Base-by-base conservation (phyloP, 2,888 invertebrate genomes). In the Alentia gelatinosa region DNA sequence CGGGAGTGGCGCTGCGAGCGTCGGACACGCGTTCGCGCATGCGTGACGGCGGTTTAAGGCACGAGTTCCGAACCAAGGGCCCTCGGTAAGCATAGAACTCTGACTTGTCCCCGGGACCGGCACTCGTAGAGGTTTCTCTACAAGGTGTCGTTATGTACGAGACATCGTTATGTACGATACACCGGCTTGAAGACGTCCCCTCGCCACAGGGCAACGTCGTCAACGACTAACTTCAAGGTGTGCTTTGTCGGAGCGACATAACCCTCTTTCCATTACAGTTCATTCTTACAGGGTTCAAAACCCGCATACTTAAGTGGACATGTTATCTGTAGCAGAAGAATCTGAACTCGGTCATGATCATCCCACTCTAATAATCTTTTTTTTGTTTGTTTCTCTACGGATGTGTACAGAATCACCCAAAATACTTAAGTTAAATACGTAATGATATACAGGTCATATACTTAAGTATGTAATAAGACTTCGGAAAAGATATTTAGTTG, bases 241-340 rank as follows among this genome's bases (percentile, higher is more conserved):
- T 68, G 26, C 68, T 30, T 26, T 26, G 68, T 68, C 68, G 33
- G 39, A 79, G n/a, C 35, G 39, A 37, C 26, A n/a, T 39, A 79
- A 5, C 79, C 79, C 35, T 79, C 35, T 79, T 79, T 79, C 79
- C 79, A 79, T 35, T 79, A 79, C 79, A 79, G 79, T 79, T 79
- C 39, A 79, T 79, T 79, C 79, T 79, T 39, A 79, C 79, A 79
- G 79, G 79, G 79, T 79, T 79, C 79, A 79, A 79, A 79, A 79
- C 79, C 79, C 79, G n/a, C 79, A 39, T 39, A 79, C 35, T 79
- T 37, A 35, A 79, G 79, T 79, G 39, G 79, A 35, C 79, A 79
- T 79, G 79, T 37, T 39, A 39, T 37, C 15, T 79, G 79, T 79
- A 68, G 68, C 68, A 68, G 23, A 68, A 68, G 68, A 30, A 63